A percentile compares a stretch with the other conserved stretches of the same genome.
Conservation (phyloP, 2,797 vertebrate species). For the Jordanella pulchra region DNA sequence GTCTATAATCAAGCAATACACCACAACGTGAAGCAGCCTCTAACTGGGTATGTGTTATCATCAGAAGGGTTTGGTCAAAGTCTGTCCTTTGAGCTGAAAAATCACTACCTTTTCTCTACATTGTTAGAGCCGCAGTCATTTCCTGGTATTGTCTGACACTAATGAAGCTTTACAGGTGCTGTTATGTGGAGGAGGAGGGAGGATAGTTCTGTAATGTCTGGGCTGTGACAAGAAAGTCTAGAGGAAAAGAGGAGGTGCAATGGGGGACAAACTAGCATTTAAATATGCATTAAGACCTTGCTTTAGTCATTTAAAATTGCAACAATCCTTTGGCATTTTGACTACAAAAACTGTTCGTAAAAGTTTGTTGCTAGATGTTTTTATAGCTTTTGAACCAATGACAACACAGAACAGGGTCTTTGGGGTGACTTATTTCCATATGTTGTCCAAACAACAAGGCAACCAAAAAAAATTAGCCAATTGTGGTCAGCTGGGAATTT, state of each 20-base stretch:
- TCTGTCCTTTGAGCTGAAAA: slow-evolving; percentile 5
- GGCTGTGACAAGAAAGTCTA: slow-evolving; percentile 11
- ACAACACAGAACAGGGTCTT: background rate
- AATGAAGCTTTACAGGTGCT: slow-evolving; percentile 67
- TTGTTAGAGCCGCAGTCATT: slow-evolving; percentile 45
- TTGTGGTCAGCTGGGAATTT: too few species aligned
- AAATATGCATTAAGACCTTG: background rate
- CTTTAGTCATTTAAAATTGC: too few species aligned
- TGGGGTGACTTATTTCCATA: background rate
- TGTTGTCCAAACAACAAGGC: background rate
- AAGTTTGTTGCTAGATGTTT: too few species aligned
- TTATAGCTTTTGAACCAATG: too few species aligned
- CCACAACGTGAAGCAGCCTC: slow-evolving; percentile 34
- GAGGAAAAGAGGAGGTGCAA: slow-evolving; percentile 28
- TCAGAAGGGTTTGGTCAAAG: slow-evolving; percentile 13
- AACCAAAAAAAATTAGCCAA: background rate
- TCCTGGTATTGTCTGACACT: slow-evolving; percentile 77
- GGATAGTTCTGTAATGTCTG: slow-evolving; percentile 19
- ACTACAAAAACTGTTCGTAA: background rate
- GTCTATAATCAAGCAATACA: slow-evolving; percentile 22
- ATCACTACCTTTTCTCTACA: slow-evolving; percentile 22
- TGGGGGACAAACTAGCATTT: background rate
- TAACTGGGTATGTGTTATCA: background rate
- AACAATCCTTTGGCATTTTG: too few species aligned
- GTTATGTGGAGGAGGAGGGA: slow-evolving; percentile 16